phyloP scores from a whole-genome alignment of 2,888 invertebrate species.

The Cheilosia soror region DNA sequence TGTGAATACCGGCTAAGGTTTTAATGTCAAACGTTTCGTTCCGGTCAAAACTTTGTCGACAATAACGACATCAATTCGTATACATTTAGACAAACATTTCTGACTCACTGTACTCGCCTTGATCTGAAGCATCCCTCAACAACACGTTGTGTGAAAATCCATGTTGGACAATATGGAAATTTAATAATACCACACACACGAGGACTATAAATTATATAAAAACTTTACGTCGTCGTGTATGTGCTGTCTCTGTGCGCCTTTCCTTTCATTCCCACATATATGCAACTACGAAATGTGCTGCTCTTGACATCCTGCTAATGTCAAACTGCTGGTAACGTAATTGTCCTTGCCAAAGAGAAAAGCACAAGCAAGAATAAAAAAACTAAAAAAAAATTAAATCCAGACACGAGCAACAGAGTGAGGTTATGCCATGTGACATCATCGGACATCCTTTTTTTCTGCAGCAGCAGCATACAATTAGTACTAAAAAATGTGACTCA shows the following conservation, averaged over 20 bases:
- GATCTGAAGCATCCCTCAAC: conserved; percentile 42
- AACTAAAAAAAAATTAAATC: conserved; percentile 8
- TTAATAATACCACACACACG: conserved; percentile 65
- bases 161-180: conserved; percentile 66
- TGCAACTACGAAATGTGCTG: conserved; percentile 46
- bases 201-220: conserved; percentile 52
- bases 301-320: conserved; percentile 40
- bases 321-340: conserved; percentile 51
- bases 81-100: neutral
- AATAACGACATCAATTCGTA: too few species aligned
- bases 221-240: conserved; percentile 2
- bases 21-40: too few species aligned
- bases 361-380: conserved; percentile 2
- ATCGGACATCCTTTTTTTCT: conserved; percentile 29
- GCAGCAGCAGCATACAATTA: conserved; percentile 24
- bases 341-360: conserved; percentile 51
- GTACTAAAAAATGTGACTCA: conserved; percentile 50
- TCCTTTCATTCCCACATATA: neutral
- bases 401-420: conserved; percentile 22
- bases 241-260: conserved; percentile 1
- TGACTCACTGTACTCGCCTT: conserved; percentile 44
- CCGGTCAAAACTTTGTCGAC: too few species aligned
- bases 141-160: conserved; percentile 43
- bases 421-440: conserved; percentile 64
- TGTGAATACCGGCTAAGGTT: too few species aligned